phyloP scores from a whole-genome alignment of 2,797 vertebrate species.

The Argentina silus region DNA sequence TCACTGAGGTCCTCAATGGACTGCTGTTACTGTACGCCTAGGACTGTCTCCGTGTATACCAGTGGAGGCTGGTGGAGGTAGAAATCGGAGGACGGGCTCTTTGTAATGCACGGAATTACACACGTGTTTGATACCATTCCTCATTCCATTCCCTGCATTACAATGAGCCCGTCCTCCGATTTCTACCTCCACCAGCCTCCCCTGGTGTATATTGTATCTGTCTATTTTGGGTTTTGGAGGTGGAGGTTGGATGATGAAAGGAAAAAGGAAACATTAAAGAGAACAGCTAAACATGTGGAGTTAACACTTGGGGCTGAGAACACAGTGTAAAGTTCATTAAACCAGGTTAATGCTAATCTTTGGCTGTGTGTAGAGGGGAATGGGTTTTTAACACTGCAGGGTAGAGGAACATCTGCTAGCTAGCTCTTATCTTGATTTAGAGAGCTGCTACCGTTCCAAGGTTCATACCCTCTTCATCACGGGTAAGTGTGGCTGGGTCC shows the following conservation, averaged over 20 bases:
- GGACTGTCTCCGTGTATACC: background rate
- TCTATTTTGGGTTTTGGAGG: background rate
- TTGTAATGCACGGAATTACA: no score
- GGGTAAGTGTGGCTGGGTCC: constrained; percentile 41
- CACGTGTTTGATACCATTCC: no score
- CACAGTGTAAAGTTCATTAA: constrained; percentile 78
- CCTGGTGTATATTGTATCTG: background rate
- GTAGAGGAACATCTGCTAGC: constrained; percentile 75
- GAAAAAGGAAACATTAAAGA: constrained; percentile 1
- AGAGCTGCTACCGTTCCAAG: constrained; percentile 50
- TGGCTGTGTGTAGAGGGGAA: constrained; percentile 40
- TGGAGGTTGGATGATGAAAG: background rate
- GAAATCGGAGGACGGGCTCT: no score
- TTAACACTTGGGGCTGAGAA: constrained; percentile 68
- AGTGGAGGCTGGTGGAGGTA: no score
- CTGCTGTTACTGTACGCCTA: background rate
- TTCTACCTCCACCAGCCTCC: background rate
- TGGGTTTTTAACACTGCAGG: constrained; percentile 71
- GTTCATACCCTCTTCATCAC: constrained; percentile 43
- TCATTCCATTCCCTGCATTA: no score
- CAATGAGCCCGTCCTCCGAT: no score
- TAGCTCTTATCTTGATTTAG: constrained; percentile 69
- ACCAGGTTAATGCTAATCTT: constrained; percentile 65
- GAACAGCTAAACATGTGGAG: constrained; percentile 60
- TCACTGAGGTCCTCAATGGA: no score